These are phyloP conservation scores for Acridotheres tristis DNA, from an alignment of 2,797 vertebrate genomes.

Conservation along the genomic window DNA sequence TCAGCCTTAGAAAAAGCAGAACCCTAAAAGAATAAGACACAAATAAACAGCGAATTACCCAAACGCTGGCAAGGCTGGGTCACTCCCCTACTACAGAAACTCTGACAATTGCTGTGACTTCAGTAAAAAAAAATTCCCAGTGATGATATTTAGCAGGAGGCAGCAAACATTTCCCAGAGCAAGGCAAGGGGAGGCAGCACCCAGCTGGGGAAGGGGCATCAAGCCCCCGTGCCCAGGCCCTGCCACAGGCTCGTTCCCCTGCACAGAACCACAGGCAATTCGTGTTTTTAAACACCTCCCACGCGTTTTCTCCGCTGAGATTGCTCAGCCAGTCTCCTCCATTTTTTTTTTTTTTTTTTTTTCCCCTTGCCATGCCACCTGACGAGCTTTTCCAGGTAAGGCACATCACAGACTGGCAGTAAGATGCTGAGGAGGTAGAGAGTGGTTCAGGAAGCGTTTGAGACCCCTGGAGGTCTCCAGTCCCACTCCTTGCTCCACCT, in stretches of 20 bases:
- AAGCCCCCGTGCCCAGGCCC: not conserved
- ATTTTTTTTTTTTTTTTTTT: not conserved
- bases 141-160: not conserved
- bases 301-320: slow-evolving; percentile 22
- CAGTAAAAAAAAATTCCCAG: not conserved
- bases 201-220: not conserved
- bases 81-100: not conserved
- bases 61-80: not conserved
- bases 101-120: not conserved
- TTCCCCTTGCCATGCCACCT: not conserved
- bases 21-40: not conserved
- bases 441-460: accelerated
- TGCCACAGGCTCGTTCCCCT: not conserved
- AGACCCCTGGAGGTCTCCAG: not conserved
- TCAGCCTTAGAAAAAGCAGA: not conserved
- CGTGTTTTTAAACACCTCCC: slow-evolving; percentile 63
- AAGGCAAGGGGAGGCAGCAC: not conserved
- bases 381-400: slow-evolving; percentile 28
- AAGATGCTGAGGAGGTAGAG: not conserved
- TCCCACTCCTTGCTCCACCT: not conserved
- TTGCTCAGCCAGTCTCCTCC: slow-evolving; percentile 48
- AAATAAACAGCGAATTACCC: not conserved
- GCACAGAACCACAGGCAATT: slow-evolving; percentile 18
- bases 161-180: not conserved
- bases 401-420: not conserved